Percentiles rank a stretch among this genome's conserved stretches.
Conservation (phyloP, 1,140 invertebrate species). For the Pseudomyrmex concolor region DNA sequence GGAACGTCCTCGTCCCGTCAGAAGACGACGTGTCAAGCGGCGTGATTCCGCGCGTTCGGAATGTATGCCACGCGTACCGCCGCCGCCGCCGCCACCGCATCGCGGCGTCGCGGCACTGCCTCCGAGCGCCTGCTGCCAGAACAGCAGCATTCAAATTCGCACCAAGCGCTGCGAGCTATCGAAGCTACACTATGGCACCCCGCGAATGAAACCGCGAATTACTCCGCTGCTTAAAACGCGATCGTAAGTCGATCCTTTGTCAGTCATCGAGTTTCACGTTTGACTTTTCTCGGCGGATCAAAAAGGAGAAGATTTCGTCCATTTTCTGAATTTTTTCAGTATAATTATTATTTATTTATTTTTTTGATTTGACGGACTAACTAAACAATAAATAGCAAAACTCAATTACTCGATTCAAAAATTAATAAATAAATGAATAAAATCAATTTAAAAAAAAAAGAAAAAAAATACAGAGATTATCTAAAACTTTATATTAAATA, state of each 20-base stretch:
- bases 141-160: slow-evolving; percentile 72
- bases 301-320: not conserved
- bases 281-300: not conserved
- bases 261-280: not conserved
- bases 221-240: slow-evolving; percentile 29
- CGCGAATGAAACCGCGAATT: slow-evolving; percentile 65
- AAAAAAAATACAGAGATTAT: not conserved
- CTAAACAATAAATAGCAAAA: too few species aligned
- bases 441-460: not conserved
- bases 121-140: slow-evolving; percentile 21
- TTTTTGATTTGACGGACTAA: not conserved
- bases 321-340: not conserved
- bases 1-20: slow-evolving; percentile 72
- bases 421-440: not conserved
- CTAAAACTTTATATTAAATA: not conserved
- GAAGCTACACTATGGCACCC: slow-evolving; percentile 57
- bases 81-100: slow-evolving; percentile 9
- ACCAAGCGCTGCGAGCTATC: slow-evolving; percentile 63
- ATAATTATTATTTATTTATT: not conserved
- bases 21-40: slow-evolving; percentile 71
- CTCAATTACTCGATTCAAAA: not conserved
- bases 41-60: slow-evolving; percentile 70
- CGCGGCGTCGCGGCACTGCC: slow-evolving; percentile 5
- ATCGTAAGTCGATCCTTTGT: slow-evolving; percentile 3
- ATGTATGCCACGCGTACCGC: slow-evolving; percentile 74